Base-by-base conservation (phyloP, 1,140 invertebrate genomes). In the Calliopsis andreniformis region DNA sequence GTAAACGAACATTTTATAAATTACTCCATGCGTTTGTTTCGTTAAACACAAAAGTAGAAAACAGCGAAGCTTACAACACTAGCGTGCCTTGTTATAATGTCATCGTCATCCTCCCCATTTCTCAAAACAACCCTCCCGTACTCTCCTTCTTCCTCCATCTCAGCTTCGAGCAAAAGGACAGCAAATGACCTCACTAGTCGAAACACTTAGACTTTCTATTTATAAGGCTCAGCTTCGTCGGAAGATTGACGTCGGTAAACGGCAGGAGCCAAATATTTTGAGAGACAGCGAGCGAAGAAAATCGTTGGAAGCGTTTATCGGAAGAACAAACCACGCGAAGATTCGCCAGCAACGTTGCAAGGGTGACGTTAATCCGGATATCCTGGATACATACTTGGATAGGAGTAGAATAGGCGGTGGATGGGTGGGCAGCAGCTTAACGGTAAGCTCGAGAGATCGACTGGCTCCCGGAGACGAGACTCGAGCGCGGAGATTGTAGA, bases 371-470 rank as follows among this genome's bases (percentile, higher is more conserved):
- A 75, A 78, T 75, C 70, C 71, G 62, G 35, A 75, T 56, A 72
- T 66, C 59, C 32, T 51, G 35, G 30, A 67, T 67, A 75, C 61
- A 61, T 56, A 64, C 43, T 59, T 67, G 35, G 61, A 59, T 61
- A 53, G 43, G 43, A 62, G 35, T 20, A 51, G 45, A 53, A 53
- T 23, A 56, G 8, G 45, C n/a, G 45, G 61, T 43, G 45, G 72
- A 59, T 10, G 35, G 35, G 35, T n/a, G 62, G 23, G 30, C 23
- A 32, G 28, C 55, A 7, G 76, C 71, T 78, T 78, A 67, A 30
- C 51, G 58, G 69, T 59, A 73, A 73, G 59, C 70, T 75, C 61
- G 76, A 73, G 59, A 63, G 69, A 72, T 78, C 76, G 76, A 75
- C 53, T 45, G 32, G 68, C 43, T 66, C 59, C 35, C 16, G 16